phyloP scores from a whole-genome alignment of 2,888 invertebrate genomes.

The Cerceris ruficornis region DNA sequence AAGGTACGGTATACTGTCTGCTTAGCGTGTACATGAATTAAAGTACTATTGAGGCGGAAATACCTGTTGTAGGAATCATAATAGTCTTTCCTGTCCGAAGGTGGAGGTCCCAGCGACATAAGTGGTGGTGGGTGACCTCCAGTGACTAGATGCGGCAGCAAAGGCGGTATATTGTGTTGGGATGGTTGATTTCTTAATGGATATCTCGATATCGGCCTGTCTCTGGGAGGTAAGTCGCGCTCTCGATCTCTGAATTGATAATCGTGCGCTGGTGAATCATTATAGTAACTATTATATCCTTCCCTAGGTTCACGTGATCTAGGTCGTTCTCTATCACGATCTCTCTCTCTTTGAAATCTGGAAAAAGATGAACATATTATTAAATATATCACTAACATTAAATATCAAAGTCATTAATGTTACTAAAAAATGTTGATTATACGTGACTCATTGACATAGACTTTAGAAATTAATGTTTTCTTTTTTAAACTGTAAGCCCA shows the following conservation, averaged over 20 bases:
- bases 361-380: constrained; percentile 18
- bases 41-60: constrained; percentile 81
- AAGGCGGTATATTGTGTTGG: constrained; percentile 74
- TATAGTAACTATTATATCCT: constrained; percentile 77
- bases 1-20: constrained; percentile 60
- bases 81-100: constrained; percentile 82
- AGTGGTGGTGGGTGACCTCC: constrained; percentile 77
- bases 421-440: too few relatives aligned
- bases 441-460: too few relatives aligned
- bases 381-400: too few relatives aligned
- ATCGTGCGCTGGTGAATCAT: constrained; percentile 77
- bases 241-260: constrained; percentile 77
- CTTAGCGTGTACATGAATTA: constrained; percentile 78
- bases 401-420: too few relatives aligned
- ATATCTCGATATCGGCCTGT: constrained; percentile 73
- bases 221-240: constrained; percentile 73
- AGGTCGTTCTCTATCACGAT: constrained; percentile 77
- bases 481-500: too few relatives aligned
- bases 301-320: constrained; percentile 77
- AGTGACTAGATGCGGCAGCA: constrained; percentile 72
- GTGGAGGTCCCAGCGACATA: constrained; percentile 77
- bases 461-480: too few relatives aligned
- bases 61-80: constrained; percentile 82
- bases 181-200: constrained; percentile 74
- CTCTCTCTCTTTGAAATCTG: constrained; percentile 79